Percentiles rank a stretch among this genome's conserved stretches.
Conservation (phyloP, 1,140 invertebrate species). For the Temnothorax curvispinosus region DNA sequence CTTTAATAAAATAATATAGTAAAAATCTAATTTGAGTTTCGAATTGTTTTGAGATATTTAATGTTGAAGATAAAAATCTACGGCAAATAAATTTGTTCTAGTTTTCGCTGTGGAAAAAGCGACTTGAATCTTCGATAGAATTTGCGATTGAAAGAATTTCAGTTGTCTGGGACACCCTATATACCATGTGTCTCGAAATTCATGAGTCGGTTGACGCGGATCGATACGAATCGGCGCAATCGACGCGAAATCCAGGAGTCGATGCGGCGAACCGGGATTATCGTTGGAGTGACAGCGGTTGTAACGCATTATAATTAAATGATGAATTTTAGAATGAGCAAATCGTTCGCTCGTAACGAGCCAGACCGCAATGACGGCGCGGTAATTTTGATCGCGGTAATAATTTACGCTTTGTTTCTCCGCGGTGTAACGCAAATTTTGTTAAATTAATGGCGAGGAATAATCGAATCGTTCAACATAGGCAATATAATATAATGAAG, state of each 20-base stretch:
- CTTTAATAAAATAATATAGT: neutral
- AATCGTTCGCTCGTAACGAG: conserved; percentile 63
- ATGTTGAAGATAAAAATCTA: neutral
- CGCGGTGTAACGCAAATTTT: conserved; percentile 61
- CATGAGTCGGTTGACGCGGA: conserved; percentile 9
- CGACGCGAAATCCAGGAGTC: conserved; percentile 46
- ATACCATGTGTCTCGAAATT: conserved; percentile 26
- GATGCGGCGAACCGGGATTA: conserved; percentile 57
- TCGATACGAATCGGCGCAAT: conserved; percentile 49
- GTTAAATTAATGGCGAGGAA: conserved; percentile 63
- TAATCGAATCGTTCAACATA: conserved; percentile 59
- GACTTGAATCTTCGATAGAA: neutral
- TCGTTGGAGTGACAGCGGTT: conserved; percentile 57
- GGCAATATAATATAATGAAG: conserved; percentile 60
- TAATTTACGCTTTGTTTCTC: conserved; percentile 71
- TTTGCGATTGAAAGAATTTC: neutral
- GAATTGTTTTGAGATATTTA: neutral
- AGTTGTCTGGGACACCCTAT: neutral
- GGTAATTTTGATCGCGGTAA: conserved; percentile 68
- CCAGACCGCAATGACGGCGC: conserved; percentile 60
- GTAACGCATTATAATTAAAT: conserved; percentile 71
- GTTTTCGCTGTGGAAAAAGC: neutral
- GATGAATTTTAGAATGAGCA: conserved; percentile 62
- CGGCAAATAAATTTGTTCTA: neutral
- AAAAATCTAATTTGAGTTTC: neutral